Evolutionary conservation across 2,888 invertebrate species (phyloP), one percentile per base, ranked within the genome.

Genomic region (Andrena marginata): DNA sequence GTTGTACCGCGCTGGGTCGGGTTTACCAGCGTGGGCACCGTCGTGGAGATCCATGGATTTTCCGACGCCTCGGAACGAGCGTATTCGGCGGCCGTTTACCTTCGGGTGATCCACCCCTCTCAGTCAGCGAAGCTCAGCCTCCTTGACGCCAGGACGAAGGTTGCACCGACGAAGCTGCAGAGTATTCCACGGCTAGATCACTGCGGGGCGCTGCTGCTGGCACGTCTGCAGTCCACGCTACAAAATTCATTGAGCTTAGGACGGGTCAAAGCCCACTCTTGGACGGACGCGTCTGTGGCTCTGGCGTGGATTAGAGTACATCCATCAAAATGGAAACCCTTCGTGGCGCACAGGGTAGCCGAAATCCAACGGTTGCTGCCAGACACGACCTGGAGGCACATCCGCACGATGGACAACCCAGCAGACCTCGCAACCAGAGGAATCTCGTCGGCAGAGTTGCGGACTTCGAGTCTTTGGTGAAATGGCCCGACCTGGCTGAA

Each of bases 261-360:
- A 31, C n/a, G 20, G 20, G 0, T 48, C 5, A 23, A 33, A 5
- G 0, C 16, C 42, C 10, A 16, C 10, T 5, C 23, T 4, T 74
- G 65, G 60, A 29, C 31, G 3, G 74, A 65, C 23, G 33, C 26
- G 6, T n/a, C 23, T 16, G 59, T 54, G n/a, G 74, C 49, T 1
- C 26, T 65, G 10, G 56, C 72, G 8, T 74, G 74, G 74, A 5
- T 74, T 2, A 3, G 5, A 13, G 23, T 33, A 0, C 60, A 49
- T 35, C 59, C 74, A 3, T 59, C 48, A 2, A n/a, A 16, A 13
- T 74, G 74, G 74, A 65, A 65, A 8, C 10, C 48, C 0, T 67
- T 65, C 7, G 74, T 74, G 7, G 74, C 65, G 1, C 42, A 65
- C 31, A 54, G 74, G 7, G 65, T 65, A 31, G 56, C 74, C 2